These are phyloP conservation scores for Blastomussa wellsi DNA, from an alignment of 92 coral and sea anemone genomes.

Conservation along the genomic window DNA sequence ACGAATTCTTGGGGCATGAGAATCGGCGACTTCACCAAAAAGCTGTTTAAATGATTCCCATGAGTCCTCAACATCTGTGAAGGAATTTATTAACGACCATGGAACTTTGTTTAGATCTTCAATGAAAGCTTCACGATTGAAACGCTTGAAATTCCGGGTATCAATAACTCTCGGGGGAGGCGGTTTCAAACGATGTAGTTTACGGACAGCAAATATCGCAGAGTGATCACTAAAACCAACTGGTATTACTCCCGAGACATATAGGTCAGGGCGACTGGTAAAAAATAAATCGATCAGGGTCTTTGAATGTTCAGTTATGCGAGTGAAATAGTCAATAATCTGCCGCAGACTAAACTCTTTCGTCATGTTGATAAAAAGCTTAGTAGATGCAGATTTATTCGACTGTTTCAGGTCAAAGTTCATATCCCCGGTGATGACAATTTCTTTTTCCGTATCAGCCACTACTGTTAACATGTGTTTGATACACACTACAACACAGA, in stretches of 20 bases:
- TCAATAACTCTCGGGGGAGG: constrained; percentile 41
- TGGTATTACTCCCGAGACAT: constrained; percentile 34
- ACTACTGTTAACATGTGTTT: too few species aligned
- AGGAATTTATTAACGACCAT: too few species aligned
- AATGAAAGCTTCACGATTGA: constrained; percentile 34
- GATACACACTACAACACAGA: too few species aligned
- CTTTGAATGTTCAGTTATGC: constrained; percentile 36
- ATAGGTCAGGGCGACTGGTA: constrained; percentile 20
- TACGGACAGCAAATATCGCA: constrained; percentile 45
- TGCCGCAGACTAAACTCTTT: constrained; percentile 34
- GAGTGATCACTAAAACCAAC: constrained; percentile 56
- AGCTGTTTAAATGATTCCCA: too few species aligned
- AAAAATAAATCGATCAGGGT: constrained; percentile 25
- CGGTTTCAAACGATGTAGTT: constrained; percentile 50
- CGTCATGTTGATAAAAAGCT: constrained; percentile 30
- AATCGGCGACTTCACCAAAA: too few species aligned
- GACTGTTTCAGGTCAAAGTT: constrained; percentile 43
- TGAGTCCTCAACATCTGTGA: too few species aligned
- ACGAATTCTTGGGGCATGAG: too few species aligned
- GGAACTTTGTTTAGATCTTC: constrained; percentile 54
- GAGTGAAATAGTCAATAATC: constrained; percentile 25
- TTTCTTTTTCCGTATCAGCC: constrained; percentile 5
- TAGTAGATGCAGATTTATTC: constrained; percentile 31
- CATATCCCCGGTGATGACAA: constrained; percentile 23
- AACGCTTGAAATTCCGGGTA: constrained; percentile 55